phyloP scores from a whole-genome alignment of 1,140 invertebrate genomes.

The Scaptomyza pallida region DNA sequence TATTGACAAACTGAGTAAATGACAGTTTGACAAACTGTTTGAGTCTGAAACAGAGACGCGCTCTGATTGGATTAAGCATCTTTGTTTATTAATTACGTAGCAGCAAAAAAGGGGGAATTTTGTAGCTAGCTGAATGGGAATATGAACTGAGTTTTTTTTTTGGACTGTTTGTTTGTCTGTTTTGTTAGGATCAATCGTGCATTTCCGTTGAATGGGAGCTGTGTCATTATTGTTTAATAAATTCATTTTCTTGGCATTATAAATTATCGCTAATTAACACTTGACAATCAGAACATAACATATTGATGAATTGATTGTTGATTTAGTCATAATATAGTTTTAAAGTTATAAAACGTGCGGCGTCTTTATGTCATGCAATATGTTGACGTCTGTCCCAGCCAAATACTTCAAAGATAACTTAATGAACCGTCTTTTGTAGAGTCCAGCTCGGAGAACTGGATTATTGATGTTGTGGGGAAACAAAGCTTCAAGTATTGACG shows the following conservation, averaged over 20 bases:
- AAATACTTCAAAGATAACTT: constrained; percentile 1
- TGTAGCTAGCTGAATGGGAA: constrained; percentile 1
- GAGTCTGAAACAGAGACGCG: background rate
- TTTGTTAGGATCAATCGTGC: constrained; percentile 23
- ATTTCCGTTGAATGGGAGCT: constrained; percentile 31
- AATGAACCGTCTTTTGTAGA: background rate
- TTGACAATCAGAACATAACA: constrained; percentile 3
- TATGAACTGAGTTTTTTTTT: background rate
- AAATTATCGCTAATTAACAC: constrained; percentile 59
- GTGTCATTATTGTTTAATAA: constrained; percentile 49
- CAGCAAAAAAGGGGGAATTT: constrained; percentile 1
- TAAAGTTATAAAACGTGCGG: constrained; percentile 12
- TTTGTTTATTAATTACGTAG: constrained; percentile 19
- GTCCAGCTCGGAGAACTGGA: background rate
- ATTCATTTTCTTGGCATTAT: constrained; percentile 43
- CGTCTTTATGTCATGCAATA: background rate
- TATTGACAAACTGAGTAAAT: constrained; percentile 1
- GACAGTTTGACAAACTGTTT: background rate
- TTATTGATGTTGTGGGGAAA: too few species aligned
- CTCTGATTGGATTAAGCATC: constrained; percentile 6
- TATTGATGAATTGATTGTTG: constrained; percentile 20
- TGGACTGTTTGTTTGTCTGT: constrained; percentile 23
- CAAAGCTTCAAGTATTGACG: constrained; percentile 20
- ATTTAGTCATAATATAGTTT: background rate
- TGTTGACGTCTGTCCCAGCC: too few species aligned